Conservation (phyloP, 2,113 vertebrate species). For the Mus pahari region DNA sequence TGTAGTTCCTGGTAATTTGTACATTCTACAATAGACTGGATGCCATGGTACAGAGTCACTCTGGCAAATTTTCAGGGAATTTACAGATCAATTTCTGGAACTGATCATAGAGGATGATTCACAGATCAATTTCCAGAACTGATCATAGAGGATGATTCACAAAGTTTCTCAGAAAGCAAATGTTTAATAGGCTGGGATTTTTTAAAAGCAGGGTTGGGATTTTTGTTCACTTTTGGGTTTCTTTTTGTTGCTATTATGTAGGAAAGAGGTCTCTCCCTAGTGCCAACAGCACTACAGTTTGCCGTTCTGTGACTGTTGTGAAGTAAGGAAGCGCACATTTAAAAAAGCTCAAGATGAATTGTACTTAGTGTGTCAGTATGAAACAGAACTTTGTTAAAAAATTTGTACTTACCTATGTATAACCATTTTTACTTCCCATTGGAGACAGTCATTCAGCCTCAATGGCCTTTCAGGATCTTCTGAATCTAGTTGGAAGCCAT, state of each 20-base stretch:
- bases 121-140: no score
- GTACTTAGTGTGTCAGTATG: not conserved
- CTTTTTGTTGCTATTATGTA: not conserved
- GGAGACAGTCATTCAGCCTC: not conserved
- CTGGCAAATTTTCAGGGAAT: not conserved
- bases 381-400: not conserved
- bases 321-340: not conserved
- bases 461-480: not conserved
- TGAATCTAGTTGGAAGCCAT: not conserved
- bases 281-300: not conserved
- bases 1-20: no score
- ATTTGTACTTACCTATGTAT: not conserved
- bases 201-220: no score
- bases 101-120: no score
- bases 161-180: not conserved
- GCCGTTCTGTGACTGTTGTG: not conserved
- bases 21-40: no score
- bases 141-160: not conserved
- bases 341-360: no score
- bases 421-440: not conserved
- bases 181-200: not conserved
- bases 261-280: not conserved
- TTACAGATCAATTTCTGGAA: not conserved
- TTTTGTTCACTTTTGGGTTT: no score
- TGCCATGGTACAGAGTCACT: not conserved